These are phyloP conservation scores for Athalia circularis DNA, from an alignment of 2,888 invertebrate genomes.

Conservation along the genomic window DNA sequence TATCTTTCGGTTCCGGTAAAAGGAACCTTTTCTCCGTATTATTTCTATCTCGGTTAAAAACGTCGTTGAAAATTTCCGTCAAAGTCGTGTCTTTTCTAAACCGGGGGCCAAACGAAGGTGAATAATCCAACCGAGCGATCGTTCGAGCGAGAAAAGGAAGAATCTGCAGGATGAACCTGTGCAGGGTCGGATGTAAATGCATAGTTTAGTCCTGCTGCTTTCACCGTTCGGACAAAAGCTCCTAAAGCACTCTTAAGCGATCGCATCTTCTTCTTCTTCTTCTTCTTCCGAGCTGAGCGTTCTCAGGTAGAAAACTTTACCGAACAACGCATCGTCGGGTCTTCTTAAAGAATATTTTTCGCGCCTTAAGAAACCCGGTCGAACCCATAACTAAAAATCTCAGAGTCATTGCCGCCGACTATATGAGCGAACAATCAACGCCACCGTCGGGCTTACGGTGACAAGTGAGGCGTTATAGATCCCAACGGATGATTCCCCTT, in stretches of 20 bases:
- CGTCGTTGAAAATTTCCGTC: conserved; percentile 26
- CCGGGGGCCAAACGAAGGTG: conserved; percentile 20
- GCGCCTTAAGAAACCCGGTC: conserved; percentile 16
- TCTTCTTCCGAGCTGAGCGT: not conserved
- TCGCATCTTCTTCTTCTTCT: conserved; percentile 26
- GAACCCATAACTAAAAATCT: conserved; percentile 14
- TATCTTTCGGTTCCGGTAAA: not conserved
- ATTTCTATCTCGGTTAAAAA: conserved; percentile 20
- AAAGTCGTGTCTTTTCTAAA: not conserved
- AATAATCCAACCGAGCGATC: conserved; percentile 18
- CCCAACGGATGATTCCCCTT: conserved; percentile 17
- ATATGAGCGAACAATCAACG: conserved; percentile 16
- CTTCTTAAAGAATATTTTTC: conserved; percentile 24
- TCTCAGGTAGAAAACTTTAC: conserved; percentile 31
- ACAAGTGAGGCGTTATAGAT: conserved; percentile 37
- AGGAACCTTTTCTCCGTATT: not conserved
- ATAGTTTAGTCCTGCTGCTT: not conserved
- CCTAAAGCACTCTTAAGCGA: not conserved
- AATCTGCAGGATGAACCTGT: conserved; percentile 19
- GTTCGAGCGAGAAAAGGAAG: conserved; percentile 25
- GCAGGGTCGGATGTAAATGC: conserved; percentile 33
- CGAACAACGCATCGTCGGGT: not conserved
- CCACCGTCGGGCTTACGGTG: conserved; percentile 26
- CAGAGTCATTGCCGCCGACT: conserved; percentile 41
- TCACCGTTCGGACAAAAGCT: conserved; percentile 28